A percentile compares a stretch with the other conserved stretches of the same genome.
These are phyloP conservation scores for Diaprepes abbreviatus DNA, from an alignment of 2,888 invertebrate species.

Conservation along the genomic window DNA sequence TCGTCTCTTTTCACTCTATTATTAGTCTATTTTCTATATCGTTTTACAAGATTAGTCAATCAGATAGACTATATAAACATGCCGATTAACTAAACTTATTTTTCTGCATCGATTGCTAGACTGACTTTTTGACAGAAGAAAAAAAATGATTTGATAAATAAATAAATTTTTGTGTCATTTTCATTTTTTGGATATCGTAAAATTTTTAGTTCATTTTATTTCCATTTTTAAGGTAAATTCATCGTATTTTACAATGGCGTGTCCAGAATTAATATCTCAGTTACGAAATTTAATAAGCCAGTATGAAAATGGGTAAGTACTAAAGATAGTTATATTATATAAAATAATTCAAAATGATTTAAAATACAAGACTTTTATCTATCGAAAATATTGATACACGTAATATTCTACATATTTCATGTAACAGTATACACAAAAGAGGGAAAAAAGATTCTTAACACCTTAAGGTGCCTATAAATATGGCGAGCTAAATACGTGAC, in stretches of 20 bases:
- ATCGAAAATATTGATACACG: too few relatives aligned
- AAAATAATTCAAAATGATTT: too few relatives aligned
- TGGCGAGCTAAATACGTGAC: too few relatives aligned
- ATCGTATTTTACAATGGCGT: constrained; percentile 37
- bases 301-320: constrained; percentile 38
- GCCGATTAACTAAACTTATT: constrained; percentile 15
- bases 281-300: constrained; percentile 29
- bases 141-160: constrained; percentile 13
- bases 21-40: too few relatives aligned
- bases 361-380: too few relatives aligned
- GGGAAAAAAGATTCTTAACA: too few relatives aligned
- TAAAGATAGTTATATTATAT: neutral
- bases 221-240: constrained; percentile 30
- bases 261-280: constrained; percentile 28
- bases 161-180: constrained; percentile 28
- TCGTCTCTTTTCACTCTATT: too few relatives aligned
- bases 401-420: too few relatives aligned
- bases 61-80: too few relatives aligned
- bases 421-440: too few relatives aligned
- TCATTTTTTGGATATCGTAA: constrained; percentile 17
- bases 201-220: constrained; percentile 32
- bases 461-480: too few relatives aligned
- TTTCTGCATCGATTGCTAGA: constrained; percentile 7
- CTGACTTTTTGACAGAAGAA: neutral
- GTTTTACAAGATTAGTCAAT: too few relatives aligned